Evolutionary conservation across 2,797 vertebrate genomes (phyloP).

Genomic region (Sebastes alutus): DNA sequence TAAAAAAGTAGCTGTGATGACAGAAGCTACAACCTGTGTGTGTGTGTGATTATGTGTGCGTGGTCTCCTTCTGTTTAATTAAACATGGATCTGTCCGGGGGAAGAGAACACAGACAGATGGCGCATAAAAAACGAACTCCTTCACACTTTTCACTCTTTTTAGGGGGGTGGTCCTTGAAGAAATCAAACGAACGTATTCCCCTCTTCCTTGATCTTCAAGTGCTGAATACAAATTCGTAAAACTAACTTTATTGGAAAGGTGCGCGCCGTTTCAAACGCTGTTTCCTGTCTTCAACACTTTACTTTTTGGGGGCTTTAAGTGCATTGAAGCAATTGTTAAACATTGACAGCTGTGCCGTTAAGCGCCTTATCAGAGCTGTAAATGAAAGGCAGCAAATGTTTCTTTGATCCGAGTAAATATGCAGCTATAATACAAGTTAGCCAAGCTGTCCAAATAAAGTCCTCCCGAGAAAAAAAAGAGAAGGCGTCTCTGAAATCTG

Average conservation of each 20-base stretch:
- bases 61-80: slow-evolving; percentile 71
- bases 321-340: slow-evolving; percentile 24
- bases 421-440: slow-evolving; percentile 23
- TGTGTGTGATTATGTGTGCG: slow-evolving; percentile 19
- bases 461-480: neutral
- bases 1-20: slow-evolving; percentile 51
- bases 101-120: slow-evolving; percentile 61
- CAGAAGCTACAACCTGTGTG: slow-evolving; percentile 23
- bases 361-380: slow-evolving; percentile 31
- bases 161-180: neutral
- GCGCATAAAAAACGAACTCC: slow-evolving; percentile 55
- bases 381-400: slow-evolving; percentile 43
- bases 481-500: slow-evolving; percentile 41
- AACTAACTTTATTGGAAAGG: neutral
- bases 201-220: slow-evolving; percentile 18
- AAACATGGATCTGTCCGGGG: slow-evolving; percentile 53
- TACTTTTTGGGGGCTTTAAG: neutral
- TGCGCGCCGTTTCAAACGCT: neutral
- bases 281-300: neutral
- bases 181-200: slow-evolving; percentile 25
- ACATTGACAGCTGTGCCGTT: slow-evolving; percentile 42
- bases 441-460: slow-evolving; percentile 49
- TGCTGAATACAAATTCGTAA: neutral
- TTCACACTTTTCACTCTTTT: slow-evolving; percentile 34
- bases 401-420: slow-evolving; percentile 49